Evolutionary conservation across 2,888 invertebrate species (phyloP), one percentile per base, ranked within the genome.

Genomic region (Cheilosia urbana): DNA sequence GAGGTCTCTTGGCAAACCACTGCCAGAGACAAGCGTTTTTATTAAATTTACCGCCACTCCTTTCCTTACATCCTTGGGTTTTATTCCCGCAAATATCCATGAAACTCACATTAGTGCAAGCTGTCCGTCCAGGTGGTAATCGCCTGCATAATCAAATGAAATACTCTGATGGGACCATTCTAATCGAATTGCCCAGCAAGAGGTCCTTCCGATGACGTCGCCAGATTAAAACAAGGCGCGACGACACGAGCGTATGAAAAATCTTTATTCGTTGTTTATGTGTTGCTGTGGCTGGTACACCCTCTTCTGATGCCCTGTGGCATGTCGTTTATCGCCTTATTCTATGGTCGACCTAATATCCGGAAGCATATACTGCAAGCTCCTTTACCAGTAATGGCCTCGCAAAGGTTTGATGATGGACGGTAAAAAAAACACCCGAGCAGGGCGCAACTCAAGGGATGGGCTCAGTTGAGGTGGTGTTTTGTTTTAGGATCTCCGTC

Each of bases 71-170:
- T 37, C 63, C 77, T 47, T 40, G 55, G 30, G 34, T 27, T 27
- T 47, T 49, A 27, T 49, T 40, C 68, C 24, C 21, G 5, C 11
- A 65, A 75, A 66, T 58, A 65, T 15, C 37, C 65, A 71, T 71
- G 19, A 69, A 60, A 62, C 55, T 34, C 6, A 62, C 27, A 49
- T 49, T 49, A 49, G 15, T 76, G 68, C 42, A 58, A 45, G 53
- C 62, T 30, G 57, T 42, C 49, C 24, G 19, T 30, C 60, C 66
- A 65, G 75, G 71, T 79, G 71, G 71, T 75, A 84, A 80, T 71
- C 53, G 65, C 62, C 71, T 6, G 69, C 76, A 79, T 84, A 84
- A 84, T 84, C 75, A 71, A 79, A 79, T 79, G 75, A 84, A 84
- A 84, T 79, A 71, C 69, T 65, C 42, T 45, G 69, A 69, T 69